Base-by-base conservation (phyloP, 2,113 vertebrate species). In the Onychostruthus taczanowskii region DNA sequence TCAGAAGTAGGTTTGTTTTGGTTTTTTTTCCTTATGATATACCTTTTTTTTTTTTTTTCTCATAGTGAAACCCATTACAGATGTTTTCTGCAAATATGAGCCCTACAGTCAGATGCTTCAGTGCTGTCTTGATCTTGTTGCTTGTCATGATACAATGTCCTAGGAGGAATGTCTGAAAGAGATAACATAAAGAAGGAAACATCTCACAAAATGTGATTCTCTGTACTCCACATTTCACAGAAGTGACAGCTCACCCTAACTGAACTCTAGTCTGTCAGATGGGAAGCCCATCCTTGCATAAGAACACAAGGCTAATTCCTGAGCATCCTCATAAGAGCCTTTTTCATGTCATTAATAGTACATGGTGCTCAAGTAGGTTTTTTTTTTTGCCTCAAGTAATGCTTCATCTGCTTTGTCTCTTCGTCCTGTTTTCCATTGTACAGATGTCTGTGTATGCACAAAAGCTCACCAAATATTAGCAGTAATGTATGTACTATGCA, bases 301-400 rank as follows among this genome's bases (percentile, higher is more conserved):
- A 90, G 85, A 78, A 46, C 69, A 58, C 67, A 61, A 44, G 73
- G 64, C 69, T 97, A 89, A 96, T 96, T 87, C 91, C 70, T 53
- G 33, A 62, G 62, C 84, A 86, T 96, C 70, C 58, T 94, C 49
- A 1, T 95, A 87, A 95, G 88, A 96, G 76, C 83, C 55, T 85
- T 87, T 84, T 92, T 95, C 43, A 43, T 95, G 75, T 92, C 58
- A 64, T 93, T 92, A 89, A 79, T 87, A 96, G 81, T 72, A 50
- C 49, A 74, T 76, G 46, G 16, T 83, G 66, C 62, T 91, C 31
- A n/a, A 81, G 43, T 46, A 10, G 41, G 31, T 30, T 43, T 67
- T 59, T 82, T 68, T 87, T 13, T 28, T 81, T 58, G 16, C 44
- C 16, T 76, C 14, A 35, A 87, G n/a, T 75, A 56, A 27, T n/a